Base-by-base conservation (phyloP, 2,113 vertebrate genomes). In the Montifringilla adamsi region DNA sequence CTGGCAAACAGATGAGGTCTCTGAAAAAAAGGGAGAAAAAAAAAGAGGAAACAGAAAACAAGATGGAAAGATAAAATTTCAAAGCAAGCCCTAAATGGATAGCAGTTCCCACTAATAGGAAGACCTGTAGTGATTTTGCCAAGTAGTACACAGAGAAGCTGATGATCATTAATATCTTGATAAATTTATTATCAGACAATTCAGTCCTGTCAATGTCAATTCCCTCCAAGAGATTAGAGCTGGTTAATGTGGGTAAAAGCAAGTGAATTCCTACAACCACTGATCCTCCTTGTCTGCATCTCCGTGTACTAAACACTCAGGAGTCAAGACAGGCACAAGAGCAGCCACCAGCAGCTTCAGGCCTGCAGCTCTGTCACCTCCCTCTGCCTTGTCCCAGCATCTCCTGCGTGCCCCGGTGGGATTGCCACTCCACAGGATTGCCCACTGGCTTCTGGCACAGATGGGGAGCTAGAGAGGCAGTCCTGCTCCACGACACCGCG, bases 51-150 rank as follows among this genome's bases (percentile, higher is more conserved):
- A 88, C 96, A 90, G 96, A 86, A 97, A 97, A 98, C 97, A 97
- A 96, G 97, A 97, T 97, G 95, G 84, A 95, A 96, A 98, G 98
- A 97, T 98, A 98, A 98, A 97, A 98, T 98, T 97, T 98, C 97
- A 97, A 97, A 98, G 98, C 90, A 92, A 95, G 15, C 20, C 58
- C 84, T 96, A 95, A 97, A 94, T 94, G 75, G 97, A 92, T 96
- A 96, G 90, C 95, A 97, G 96, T 79, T 86, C 95, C 84, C 80
- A 35, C 95, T 97, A 96, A 96, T 96, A 94, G 90, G 94, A 95
- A 96, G 96, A 93, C 92, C 93, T 95, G 74, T 87, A 90, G 92
- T 39, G 81, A 94, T 95, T 95, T 89, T 90, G 75, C 90, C 90
- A 90, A 95, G 90, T 84, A 96, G 70, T 92, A 80, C 67, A 76